Percentiles rank a stretch among this genome's conserved stretches.
Evolutionary conservation across 2,797 vertebrate genomes (phyloP).

Genomic region (Acropternis orthonyx): DNA sequence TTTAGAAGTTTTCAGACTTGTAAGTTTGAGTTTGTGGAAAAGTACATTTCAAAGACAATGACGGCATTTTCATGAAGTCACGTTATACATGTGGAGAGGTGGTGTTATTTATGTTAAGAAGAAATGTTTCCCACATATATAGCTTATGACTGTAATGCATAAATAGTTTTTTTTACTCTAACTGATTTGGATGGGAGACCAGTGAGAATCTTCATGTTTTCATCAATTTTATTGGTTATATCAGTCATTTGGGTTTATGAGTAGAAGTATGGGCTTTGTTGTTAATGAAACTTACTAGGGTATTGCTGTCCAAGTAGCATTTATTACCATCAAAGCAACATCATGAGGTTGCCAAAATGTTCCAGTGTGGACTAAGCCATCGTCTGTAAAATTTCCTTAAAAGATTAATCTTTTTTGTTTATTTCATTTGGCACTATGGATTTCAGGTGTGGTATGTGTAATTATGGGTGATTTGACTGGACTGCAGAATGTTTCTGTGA

Average conservation of each 20-base stretch:
- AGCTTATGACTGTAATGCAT: not conserved
- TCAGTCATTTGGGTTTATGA: not conserved
- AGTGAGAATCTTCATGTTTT: not conserved
- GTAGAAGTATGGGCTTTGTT: not conserved
- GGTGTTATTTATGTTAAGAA: not conserved
- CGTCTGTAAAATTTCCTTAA: not conserved
- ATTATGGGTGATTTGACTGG: not conserved
- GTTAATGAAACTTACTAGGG: not conserved
- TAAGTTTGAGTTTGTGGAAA: not conserved
- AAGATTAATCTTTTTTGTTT: not conserved
- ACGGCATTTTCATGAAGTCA: not conserved
- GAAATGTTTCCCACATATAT: not conserved
- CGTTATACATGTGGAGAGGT: rapidly evolving
- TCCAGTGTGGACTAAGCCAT: not conserved
- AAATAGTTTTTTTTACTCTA: not conserved
- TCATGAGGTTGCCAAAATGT: not conserved
- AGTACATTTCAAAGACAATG: not conserved
- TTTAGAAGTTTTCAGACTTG: not conserved
- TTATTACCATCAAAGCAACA: not conserved
- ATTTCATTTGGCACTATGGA: not conserved
- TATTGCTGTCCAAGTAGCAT: not conserved
- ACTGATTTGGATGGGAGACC: not conserved
- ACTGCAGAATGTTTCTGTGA: not conserved
- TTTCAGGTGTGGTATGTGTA: not conserved
- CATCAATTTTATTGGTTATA: not conserved